Evolutionary conservation across 2,113 vertebrate genomes (phyloP), one percentile per base, ranked within the genome.

Genomic region (Lipotes vexillifer): DNA sequence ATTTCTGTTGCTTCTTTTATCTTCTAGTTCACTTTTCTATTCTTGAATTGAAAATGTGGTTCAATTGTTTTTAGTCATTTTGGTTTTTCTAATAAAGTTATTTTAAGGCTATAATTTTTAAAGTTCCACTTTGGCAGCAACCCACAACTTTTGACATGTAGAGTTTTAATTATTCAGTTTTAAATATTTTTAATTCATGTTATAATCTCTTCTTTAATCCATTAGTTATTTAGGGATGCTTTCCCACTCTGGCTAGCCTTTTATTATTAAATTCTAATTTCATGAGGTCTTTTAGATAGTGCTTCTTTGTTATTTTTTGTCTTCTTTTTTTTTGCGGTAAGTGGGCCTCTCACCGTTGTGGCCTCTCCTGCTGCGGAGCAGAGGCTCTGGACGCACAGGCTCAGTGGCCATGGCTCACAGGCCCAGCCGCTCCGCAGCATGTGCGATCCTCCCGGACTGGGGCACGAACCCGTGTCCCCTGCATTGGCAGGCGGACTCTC

Each of bases 181-280:
- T 66, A 71, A 81, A 63, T 84, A 92, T 92, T 83, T 94, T 13
- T 78, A 66, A 65, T 82, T 86, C 31, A 78, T 90, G 25, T 75
- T 81, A 71, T 61, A 90, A 63, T 66, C 21, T 29, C 66, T 72
- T 88, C 66, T 95, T 97, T 71, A 81, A 69, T 44, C 11, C 17
- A 11, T 44, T 91, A 52, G 27, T 21, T 71, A 94, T 21, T 63
- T 71, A 66, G 33, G 72, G 41, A 36, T 84, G 17, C 69, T 92
- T 66, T 59, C 21, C 38, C 36, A 82, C 3, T 61, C 33, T 77
- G 9, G 10, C 20, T 57, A 69, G 21, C 21, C n/a, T 95, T 96
- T 88, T 89, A 52, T 92, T 90, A 92, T 94, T 94, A 77, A 71
- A 66, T 94, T 63, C 31, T 78, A 82, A 94, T 77, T 77, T 68